phyloP scores from a whole-genome alignment of 2,888 invertebrate species.

The Troides helena region DNA sequence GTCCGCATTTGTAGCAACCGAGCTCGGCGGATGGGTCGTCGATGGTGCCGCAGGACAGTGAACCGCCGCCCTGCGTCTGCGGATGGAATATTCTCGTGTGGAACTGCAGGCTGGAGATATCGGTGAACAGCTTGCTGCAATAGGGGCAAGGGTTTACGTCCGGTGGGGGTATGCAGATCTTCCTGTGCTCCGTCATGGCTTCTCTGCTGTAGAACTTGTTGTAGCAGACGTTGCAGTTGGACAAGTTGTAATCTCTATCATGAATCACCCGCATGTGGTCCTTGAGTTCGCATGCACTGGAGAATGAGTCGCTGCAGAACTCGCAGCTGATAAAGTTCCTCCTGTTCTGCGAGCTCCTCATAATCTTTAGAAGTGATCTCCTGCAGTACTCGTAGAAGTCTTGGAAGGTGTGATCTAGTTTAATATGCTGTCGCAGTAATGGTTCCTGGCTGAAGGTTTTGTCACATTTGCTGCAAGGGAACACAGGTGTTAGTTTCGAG shows the following conservation, averaged over 20 bases:
- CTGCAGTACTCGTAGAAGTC: conserved; percentile 62
- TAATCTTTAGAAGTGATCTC: conserved; percentile 45
- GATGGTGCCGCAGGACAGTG: conserved; percentile 50
- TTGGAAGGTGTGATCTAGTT: conserved; percentile 56
- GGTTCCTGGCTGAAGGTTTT: conserved; percentile 48
- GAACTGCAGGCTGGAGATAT: conserved; percentile 60
- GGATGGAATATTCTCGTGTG: conserved; percentile 65
- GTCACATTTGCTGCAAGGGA: conserved; percentile 48
- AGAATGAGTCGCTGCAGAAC: conserved; percentile 48
- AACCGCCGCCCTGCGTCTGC: conserved; percentile 57
- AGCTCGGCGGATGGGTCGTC: conserved; percentile 40
- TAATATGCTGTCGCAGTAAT: conserved; percentile 54
- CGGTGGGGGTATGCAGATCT: conserved; percentile 54
- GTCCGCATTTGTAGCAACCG: conserved; percentile 49
- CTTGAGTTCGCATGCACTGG: conserved; percentile 55
- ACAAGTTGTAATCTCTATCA: conserved; percentile 52
- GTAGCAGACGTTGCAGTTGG: conserved; percentile 66
- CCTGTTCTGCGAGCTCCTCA: conserved; percentile 20
- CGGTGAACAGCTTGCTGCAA: conserved; percentile 66
- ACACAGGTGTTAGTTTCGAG: neutral
- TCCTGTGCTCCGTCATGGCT: conserved; percentile 51
- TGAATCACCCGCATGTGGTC: conserved; percentile 57
- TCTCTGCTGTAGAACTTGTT: conserved; percentile 60
- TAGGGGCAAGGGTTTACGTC: conserved; percentile 55
- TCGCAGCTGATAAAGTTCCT: conserved; percentile 52